A percentile compares a stretch with the other conserved stretches of the same genome.
These are phyloP conservation scores for Meloidogyne floridensis DNA, from an alignment of 1,140 invertebrate genomes.

Conservation along the genomic window DNA sequence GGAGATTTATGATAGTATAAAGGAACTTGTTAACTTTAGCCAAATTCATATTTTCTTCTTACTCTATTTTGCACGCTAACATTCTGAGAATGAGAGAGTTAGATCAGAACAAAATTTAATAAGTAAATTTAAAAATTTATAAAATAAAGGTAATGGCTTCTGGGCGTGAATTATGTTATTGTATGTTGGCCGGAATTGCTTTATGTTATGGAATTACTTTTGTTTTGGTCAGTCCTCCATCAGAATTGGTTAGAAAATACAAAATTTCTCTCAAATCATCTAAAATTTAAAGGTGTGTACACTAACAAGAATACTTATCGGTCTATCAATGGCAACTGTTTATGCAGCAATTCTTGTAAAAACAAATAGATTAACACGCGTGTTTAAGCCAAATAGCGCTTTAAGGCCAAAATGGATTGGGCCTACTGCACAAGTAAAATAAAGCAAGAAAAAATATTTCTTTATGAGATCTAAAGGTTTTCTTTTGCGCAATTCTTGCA, in stretches of 20 bases:
- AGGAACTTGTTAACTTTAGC: too few relatives aligned
- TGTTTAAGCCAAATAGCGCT: conserved; percentile 74
- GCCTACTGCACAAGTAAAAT: conserved; percentile 74
- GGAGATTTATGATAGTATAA: too few relatives aligned
- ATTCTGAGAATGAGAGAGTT: too few relatives aligned
- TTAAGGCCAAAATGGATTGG: conserved; percentile 76
- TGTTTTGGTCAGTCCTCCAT: conserved; percentile 72
- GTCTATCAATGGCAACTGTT: conserved; percentile 75
- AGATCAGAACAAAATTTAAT: too few relatives aligned
- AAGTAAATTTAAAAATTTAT: conserved; percentile 5
- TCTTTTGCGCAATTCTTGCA: conserved; percentile 72
- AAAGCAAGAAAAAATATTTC: background rate
- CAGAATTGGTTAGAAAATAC: conserved; percentile 49
- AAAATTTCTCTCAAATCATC: background rate
- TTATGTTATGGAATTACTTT: conserved; percentile 73
- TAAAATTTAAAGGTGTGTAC: conserved; percentile 70
- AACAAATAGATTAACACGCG: conserved; percentile 78
- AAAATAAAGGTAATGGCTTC: conserved; percentile 75
- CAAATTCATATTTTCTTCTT: too few relatives aligned
- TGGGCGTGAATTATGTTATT: conserved; percentile 80
- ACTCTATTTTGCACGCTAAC: too few relatives aligned
- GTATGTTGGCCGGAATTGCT: conserved; percentile 73
- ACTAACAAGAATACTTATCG: conserved; percentile 73
- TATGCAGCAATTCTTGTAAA: conserved; percentile 79
- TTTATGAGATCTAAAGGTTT: conserved; percentile 66